phyloP scores from a whole-genome alignment of 2,113 vertebrate genomes.

The Rhegmatorhina hoffmannsi region DNA sequence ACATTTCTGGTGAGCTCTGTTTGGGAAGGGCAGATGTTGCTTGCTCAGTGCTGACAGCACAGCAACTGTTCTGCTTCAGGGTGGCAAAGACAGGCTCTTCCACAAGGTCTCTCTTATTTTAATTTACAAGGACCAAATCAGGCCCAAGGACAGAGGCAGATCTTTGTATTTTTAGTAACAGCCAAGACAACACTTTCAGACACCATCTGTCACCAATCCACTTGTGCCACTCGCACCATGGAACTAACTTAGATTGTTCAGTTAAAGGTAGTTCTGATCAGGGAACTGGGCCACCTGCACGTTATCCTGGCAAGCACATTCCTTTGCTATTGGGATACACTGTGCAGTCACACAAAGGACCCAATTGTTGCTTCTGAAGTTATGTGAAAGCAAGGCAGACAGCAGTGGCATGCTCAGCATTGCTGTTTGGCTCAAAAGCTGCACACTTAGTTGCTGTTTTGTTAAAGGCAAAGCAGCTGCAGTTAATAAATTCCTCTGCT shows the following conservation, averaged over 20 bases:
- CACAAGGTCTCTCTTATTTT: not conserved
- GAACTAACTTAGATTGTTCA: not conserved
- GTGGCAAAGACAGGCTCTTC: not conserved
- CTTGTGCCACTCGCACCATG: fast-evolving
- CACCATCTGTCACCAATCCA: not conserved
- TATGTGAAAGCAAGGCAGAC: not conserved
- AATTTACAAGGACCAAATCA: not conserved
- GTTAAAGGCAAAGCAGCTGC: not conserved
- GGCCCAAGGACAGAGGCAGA: not conserved
- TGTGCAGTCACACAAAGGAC: not conserved
- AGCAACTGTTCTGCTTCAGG: not conserved
- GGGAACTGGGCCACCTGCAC: not conserved
- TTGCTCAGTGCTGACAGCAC: not conserved
- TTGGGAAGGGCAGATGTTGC: not conserved
- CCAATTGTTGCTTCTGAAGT: not conserved
- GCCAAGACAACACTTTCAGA: not conserved
- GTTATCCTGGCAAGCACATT: not conserved
- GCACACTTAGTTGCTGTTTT: not conserved
- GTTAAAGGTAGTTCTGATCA: not conserved
- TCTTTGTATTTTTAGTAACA: not conserved
- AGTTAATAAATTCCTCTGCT: not conserved
- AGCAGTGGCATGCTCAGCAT: not conserved
- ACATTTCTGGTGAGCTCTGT: not conserved
- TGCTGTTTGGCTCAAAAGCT: not conserved
- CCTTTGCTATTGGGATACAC: not conserved